Base-by-base conservation (phyloP, 2,888 invertebrate genomes). In the Cephalotes varians region DNA sequence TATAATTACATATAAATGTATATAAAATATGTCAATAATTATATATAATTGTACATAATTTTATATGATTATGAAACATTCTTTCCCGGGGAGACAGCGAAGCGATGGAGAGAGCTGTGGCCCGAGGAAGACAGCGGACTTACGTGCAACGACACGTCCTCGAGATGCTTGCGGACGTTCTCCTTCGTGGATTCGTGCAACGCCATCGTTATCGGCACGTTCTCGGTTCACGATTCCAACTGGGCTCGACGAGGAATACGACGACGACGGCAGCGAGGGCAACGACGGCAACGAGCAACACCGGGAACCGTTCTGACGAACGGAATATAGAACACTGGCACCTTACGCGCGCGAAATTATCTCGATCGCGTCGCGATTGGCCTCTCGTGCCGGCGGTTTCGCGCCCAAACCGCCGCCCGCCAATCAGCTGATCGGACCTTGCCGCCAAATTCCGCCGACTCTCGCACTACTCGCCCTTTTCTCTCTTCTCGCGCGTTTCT, bases 151-250 rank as follows among this genome's bases (percentile, higher is more conserved):
- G 87, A 91, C 28, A 94, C 85, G 3, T 90, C 88, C 58, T 94
- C 94, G 1, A 94, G 79, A 18, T 90, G 88, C 56, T 90, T 91
- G 12, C 88, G 90, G 31, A 94, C 90, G 82, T 94, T 94, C 73
- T 94, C 93, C 81, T 94, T 94, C 21, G 92, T 94, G 0, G 93
- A 93, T 18, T 91, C 81, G 81, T 92, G 92, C 21, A 94, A 91
- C 90, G 89, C 88, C 89, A 93, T 93, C 49, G 37, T 91, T 58
- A 60, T 25, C 40, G 9, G 15, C 7, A 69, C 6, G 28, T 44
- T n/a, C 77, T 9, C 18, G 7, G 3, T 28, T 71, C 21, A 31
- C n/a, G 18, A 49, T 3, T 37, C 12, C 18, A 51, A 4, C 18
- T 58, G 49, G 77, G 10, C 1, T 5, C 10, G 47, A 49, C 2